Conservation (phyloP, 2,113 vertebrate genomes). For the Poeciliopsis prolifica region DNA sequence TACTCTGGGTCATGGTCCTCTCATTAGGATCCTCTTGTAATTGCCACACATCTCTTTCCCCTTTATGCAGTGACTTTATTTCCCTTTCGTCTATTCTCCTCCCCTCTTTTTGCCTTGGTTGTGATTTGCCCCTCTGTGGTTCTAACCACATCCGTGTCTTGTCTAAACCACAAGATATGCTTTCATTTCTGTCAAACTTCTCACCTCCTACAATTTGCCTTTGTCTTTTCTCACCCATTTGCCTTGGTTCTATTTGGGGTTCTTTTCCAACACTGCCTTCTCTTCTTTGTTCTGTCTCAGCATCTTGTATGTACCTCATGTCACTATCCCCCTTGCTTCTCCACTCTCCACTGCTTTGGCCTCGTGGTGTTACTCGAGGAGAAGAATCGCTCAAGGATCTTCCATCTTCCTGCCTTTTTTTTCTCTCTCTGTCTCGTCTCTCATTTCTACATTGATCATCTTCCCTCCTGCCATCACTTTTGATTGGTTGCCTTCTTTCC, state of each 20-base stretch:
- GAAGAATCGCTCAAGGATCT: constrained; percentile 12
- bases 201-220: constrained; percentile 25
- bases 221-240: constrained; percentile 20
- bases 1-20: constrained; percentile 23
- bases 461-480: constrained; percentile 36
- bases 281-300: constrained; percentile 33
- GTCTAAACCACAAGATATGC: constrained; percentile 6
- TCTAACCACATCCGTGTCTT: constrained; percentile 77
- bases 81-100: constrained; percentile 19
- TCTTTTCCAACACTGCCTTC: constrained; percentile 19
- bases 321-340: constrained; percentile 60
- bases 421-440: constrained; percentile 29
- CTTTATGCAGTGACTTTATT: constrained; percentile 18
- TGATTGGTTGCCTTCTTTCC: constrained; percentile 18
- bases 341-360: constrained; percentile 63
- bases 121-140: constrained; percentile 57
- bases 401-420: constrained; percentile 33
- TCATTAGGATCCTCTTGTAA: constrained; percentile 57
- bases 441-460: constrained; percentile 25
- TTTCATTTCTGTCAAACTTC: constrained; percentile 33
- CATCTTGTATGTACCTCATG: constrained; percentile 4
- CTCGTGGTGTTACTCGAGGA: constrained; percentile 24
- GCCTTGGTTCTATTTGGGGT: constrained; percentile 9
- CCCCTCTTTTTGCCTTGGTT: constrained; percentile 10
- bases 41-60: constrained; percentile 20